A percentile compares a stretch with the other conserved stretches of the same genome.
These are phyloP conservation scores for Kryptopterus vitreolus DNA, from an alignment of 2,797 vertebrate genomes.

Conservation along the genomic window DNA sequence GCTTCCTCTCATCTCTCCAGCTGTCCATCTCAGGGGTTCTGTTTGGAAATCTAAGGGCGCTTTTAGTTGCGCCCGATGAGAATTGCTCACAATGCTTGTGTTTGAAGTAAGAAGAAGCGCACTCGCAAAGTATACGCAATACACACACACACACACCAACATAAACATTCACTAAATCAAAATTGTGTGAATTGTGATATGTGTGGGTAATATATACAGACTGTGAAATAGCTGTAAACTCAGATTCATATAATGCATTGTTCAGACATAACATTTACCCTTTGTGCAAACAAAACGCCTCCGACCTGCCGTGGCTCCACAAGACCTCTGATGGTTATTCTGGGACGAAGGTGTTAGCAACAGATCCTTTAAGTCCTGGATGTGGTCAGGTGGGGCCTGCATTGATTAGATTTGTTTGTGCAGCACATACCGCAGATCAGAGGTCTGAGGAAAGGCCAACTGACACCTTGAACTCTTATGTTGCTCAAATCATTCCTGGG, in stretches of 20 bases:
- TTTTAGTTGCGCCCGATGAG: constrained; percentile 11
- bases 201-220: not conserved
- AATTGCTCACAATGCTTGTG: not conserved
- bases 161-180: not conserved
- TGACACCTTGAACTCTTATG: too few species aligned
- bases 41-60: constrained; percentile 44
- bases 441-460: too few species aligned
- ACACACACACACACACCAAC: constrained; percentile 2
- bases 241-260: not conserved
- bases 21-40: constrained; percentile 62
- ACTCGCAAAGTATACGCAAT: not conserved
- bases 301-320: too few species aligned
- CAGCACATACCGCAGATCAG: too few species aligned
- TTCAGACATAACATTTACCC: too few species aligned
- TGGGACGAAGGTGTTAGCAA: too few species aligned
- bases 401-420: too few species aligned
- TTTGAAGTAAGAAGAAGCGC: not conserved
- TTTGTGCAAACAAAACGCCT: too few species aligned
- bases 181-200: not conserved
- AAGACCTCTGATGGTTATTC: too few species aligned
- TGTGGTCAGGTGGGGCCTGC: too few species aligned
- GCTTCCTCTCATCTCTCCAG: constrained; percentile 63
- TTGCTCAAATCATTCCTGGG: too few species aligned
- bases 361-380: too few species aligned
- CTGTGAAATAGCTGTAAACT: not conserved